Conservation (phyloP, 2,888 invertebrate genomes). For the Drosophila lutescens region DNA sequence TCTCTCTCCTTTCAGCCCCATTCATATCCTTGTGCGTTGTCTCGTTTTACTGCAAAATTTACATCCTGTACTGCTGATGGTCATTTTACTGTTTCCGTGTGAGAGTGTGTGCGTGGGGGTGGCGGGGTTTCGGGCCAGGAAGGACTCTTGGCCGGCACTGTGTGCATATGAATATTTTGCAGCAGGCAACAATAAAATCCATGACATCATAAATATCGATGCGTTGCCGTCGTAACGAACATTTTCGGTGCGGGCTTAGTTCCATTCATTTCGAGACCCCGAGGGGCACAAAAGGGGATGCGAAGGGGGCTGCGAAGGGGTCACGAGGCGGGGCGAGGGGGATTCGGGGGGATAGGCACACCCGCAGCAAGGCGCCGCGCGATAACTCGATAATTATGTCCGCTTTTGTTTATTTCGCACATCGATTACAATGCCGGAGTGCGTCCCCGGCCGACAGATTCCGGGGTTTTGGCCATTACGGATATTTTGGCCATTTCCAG, state of each 20-base stretch:
- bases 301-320: background rate
- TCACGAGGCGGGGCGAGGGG: background rate
- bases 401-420: slow-evolving; percentile 84
- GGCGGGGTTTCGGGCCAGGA: slow-evolving; percentile 9
- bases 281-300: background rate
- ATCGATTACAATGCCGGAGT: slow-evolving; percentile 83
- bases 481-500: slow-evolving; percentile 34
- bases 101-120: slow-evolving; percentile 11
- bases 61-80: slow-evolving; percentile 82
- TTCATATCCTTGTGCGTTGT: slow-evolving; percentile 62
- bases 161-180: slow-evolving; percentile 80
- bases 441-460: slow-evolving; percentile 49
- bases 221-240: slow-evolving; percentile 76
- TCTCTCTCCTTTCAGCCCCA: slow-evolving; percentile 1
- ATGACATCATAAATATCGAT: slow-evolving; percentile 82
- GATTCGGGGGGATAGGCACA: slow-evolving; percentile 44
- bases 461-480: slow-evolving; percentile 57
- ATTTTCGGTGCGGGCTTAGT: slow-evolving; percentile 82
- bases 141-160: slow-evolving; percentile 43
- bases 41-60: slow-evolving; percentile 79
- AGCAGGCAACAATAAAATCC: slow-evolving; percentile 83
- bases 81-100: slow-evolving; percentile 81
- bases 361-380: slow-evolving; percentile 79
- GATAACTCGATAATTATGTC: slow-evolving; percentile 85
- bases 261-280: slow-evolving; percentile 57